Evolutionary conservation across 2,888 invertebrate species (phyloP).

Genomic region (Lasiommata megera): DNA sequence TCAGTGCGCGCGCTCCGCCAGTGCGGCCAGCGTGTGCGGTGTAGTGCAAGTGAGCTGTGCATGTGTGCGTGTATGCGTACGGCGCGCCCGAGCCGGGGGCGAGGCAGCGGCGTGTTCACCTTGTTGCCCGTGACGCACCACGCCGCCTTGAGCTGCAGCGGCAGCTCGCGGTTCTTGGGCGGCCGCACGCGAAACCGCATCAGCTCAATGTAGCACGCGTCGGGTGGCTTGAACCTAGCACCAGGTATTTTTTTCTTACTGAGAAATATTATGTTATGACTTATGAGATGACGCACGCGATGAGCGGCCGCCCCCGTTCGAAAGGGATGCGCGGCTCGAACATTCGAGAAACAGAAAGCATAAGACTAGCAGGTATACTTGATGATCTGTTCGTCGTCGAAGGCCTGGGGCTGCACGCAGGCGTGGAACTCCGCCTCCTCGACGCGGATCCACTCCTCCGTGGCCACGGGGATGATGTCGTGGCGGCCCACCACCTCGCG

Average conservation of each 20-base stretch:
- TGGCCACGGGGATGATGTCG: constrained; percentile 98
- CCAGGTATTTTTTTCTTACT: too few relatives aligned
- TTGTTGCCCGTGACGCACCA: constrained; percentile 94
- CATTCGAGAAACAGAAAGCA: too few relatives aligned
- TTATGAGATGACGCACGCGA: too few relatives aligned
- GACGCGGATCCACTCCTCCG: constrained; percentile 99
- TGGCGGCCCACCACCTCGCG: constrained; percentile 99
- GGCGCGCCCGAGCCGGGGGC: background rate
- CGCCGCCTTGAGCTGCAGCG: constrained; percentile 94
- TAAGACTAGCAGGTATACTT: constrained; percentile 81
- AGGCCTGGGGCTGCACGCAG: constrained; percentile 95
- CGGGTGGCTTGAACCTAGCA: constrained; percentile 94
- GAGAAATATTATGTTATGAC: too few relatives aligned
- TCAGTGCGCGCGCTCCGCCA: background rate
- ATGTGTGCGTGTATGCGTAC: too few relatives aligned
- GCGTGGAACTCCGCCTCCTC: constrained; percentile 97
- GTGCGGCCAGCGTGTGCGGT: too few relatives aligned
- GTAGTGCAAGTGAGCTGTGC: too few relatives aligned
- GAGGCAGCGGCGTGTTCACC: constrained; percentile 54
- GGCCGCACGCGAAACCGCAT: constrained; percentile 97
- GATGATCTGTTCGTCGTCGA: constrained; percentile 90
- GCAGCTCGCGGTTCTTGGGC: constrained; percentile 97
- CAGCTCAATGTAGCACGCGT: constrained; percentile 98
- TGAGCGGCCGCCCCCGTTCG: too few relatives aligned
- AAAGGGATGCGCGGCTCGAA: too few relatives aligned